Conservation (phyloP, 2,797 vertebrate genomes). For the Meriones psammophilus region DNA sequence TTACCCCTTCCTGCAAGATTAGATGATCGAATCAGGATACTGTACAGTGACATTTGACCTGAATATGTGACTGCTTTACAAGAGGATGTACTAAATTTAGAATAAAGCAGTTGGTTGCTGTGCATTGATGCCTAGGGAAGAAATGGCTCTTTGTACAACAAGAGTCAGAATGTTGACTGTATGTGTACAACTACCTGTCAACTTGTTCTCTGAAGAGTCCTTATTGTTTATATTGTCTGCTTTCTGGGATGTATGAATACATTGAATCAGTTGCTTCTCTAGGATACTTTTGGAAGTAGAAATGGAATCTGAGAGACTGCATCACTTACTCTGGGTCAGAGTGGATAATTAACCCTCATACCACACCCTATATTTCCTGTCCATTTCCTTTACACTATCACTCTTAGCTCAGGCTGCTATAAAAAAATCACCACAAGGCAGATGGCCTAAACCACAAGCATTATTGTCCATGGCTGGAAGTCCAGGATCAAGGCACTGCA, state of each 20-base stretch:
- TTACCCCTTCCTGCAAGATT: constrained; percentile 59
- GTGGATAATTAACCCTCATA: not conserved
- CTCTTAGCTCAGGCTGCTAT: not conserved
- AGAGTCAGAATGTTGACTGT: not conserved
- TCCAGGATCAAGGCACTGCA: not conserved
- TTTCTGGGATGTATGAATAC: not conserved
- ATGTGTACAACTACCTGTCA: not conserved
- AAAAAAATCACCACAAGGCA: not conserved
- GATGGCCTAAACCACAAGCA: not conserved
- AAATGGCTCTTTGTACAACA: not conserved
- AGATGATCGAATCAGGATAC: not conserved
- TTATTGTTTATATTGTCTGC: not conserved
- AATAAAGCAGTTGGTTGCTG: not conserved
- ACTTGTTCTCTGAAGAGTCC: not conserved
- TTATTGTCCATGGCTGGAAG: not conserved
- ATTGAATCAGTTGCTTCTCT: not conserved
- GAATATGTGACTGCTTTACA: constrained; percentile 58
- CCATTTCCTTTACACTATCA: not conserved
- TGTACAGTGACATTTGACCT: constrained; percentile 67
- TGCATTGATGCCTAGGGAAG: not conserved
- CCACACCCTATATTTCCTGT: not conserved
- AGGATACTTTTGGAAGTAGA: not conserved
- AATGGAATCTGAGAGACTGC: not conserved
- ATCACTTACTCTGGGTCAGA: not conserved
- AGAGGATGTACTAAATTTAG: not conserved